Base-by-base conservation (phyloP, 2,888 invertebrate genomes). In the Fragum fragum region DNA sequence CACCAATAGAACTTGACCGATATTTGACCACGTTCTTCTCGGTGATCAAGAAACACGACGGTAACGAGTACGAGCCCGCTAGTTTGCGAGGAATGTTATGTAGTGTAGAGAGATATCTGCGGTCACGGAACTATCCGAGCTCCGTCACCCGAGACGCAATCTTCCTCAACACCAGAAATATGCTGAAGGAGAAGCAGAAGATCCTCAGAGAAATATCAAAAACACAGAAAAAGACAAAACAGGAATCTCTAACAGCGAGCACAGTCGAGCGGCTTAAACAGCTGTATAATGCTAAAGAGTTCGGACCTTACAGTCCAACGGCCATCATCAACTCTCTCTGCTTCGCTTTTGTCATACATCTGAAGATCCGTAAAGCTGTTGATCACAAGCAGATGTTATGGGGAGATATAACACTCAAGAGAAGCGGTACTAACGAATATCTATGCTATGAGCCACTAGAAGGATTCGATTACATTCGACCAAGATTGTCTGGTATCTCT, bases 31-130 rank as follows among this genome's bases (percentile, higher is more conserved):
- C 87, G 14, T 92, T 91, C 69, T 91, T 92, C 76, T 81, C 91
- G 28, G 89, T 90, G 11, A 90, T 91, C 16, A 87, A 89, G 72
- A 92, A 92, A 77, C 88, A 90, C 36, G 92, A 92, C 72, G 91
- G 91, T 0, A 90, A 90, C 53, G 92, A 92, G 21, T 92, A 92
- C 73, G 92, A 92, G 78, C 90, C 92, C 0, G 90, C 90, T 16
- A 91, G 91, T 71, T 76, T 92, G 23, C 79, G 92, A n/a, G 91
- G 91, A 1, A 92, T 92, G 90, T 82, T 92, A 57, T 91, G 91
- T 29, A 92, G 92, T 69, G 88, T 92, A 14, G 92, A 92, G 74
- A 79, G 92, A 7, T 90, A 90, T 55, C 83, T 92, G 9, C 85
- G 90, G 57, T 83, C 88, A 29, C 90, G 88, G 63, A 86, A 88